Evolutionary conservation across 2,888 invertebrate genomes (phyloP), one percentile per base, ranked within the genome.

Genomic region (Erynnis tages): DNA sequence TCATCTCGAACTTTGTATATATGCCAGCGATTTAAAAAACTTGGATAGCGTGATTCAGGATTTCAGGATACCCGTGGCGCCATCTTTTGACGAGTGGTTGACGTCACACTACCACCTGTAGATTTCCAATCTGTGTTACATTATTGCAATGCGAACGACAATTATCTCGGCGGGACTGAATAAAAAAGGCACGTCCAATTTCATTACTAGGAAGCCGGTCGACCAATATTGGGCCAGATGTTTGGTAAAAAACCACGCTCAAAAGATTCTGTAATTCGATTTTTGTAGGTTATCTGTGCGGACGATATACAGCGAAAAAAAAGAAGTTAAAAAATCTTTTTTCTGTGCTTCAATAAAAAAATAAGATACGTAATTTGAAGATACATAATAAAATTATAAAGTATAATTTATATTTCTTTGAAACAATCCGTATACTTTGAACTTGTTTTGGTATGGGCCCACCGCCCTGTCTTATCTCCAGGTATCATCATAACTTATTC

Each of bases 161-260:
- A 58, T 59, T 59, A 55, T 57, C 58, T 55, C 45, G 40, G 23
- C 56, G 56, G 56, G 54, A 55, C 61, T 49, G 34, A 53, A 46
- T 52, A 61, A 61, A 61, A 59, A 59, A 61, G 54, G 43, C 46
- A 34, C 21, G 53, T 46, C 53, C 53, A 52, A 53, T 59, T 59
- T 55, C 57, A 53, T 49, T 57, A 56, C 53, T 8, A 53, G 54
- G 55, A 54, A 56, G 58, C 55, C 49, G 53, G 46, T 53, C 52
- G 27, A 43, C 19, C 41, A 43, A 32, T 49, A 40, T 49, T 49
- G 38, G 30, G 37, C 17, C 35, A 29, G 17, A 29, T 5, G 10
- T 10, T n/a, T n/a, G n/a, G n/a, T 27, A 27, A 43, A 43, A 43
- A 43, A 29, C 27, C 27, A 2, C 16, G 19, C 11, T 43, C 29